Conservation (phyloP, 2,888 invertebrate genomes). For the Tortrix viridana region DNA sequence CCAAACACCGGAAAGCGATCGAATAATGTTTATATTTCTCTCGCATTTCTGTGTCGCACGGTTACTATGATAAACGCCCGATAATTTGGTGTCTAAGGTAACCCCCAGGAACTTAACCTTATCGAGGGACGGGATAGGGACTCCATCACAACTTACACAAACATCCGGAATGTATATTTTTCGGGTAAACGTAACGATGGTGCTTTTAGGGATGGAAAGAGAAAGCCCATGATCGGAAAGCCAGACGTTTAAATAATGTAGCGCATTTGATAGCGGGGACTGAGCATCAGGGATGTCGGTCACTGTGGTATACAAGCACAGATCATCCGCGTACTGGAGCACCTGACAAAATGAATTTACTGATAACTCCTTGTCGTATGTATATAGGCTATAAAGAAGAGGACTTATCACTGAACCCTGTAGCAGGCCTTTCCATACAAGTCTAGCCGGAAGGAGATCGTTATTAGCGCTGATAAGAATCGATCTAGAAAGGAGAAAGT, state of each 20-base stretch:
- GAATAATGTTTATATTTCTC: slow-evolving; percentile 36
- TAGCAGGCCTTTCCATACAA: slow-evolving; percentile 44
- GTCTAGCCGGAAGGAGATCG: slow-evolving; percentile 19
- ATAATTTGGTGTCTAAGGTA: slow-evolving; percentile 37
- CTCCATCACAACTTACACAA: neutral
- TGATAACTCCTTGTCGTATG: slow-evolving; percentile 37
- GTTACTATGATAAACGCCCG: slow-evolving; percentile 32
- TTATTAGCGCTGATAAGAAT: slow-evolving; percentile 26
- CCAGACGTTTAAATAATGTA: slow-evolving; percentile 19
- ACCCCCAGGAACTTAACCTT: slow-evolving; percentile 42
- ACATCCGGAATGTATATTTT: slow-evolving; percentile 32
- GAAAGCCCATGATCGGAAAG: slow-evolving; percentile 36
- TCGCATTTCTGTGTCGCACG: slow-evolving; percentile 39
- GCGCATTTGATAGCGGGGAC: slow-evolving; percentile 9
- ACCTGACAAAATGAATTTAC: slow-evolving; percentile 35
- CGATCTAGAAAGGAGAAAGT: slow-evolving; percentile 36
- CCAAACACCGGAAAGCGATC: slow-evolving; percentile 29
- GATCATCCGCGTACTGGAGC: slow-evolving; percentile 47
- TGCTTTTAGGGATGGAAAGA: slow-evolving; percentile 39
- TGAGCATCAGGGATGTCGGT: neutral
- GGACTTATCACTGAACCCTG: slow-evolving; percentile 45
- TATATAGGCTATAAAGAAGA: slow-evolving; percentile 42
- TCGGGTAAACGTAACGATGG: slow-evolving; percentile 37
- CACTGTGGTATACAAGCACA: slow-evolving; percentile 37
- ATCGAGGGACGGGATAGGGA: neutral